These are phyloP conservation scores for Garrulus glandarius DNA, from an alignment of 2,797 vertebrate species.

Conservation along the genomic window DNA sequence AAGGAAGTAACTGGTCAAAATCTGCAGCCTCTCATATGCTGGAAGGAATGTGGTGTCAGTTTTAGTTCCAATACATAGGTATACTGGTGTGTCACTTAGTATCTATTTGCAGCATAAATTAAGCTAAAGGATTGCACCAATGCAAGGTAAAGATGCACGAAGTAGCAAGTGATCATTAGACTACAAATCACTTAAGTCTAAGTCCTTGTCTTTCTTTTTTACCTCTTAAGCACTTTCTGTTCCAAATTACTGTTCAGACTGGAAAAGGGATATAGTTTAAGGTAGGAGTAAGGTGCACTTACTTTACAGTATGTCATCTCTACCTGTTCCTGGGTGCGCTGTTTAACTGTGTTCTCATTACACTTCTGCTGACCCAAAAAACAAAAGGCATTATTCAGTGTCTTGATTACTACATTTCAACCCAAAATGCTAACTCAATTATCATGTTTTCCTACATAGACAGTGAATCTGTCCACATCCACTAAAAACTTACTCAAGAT, in stretches of 20 bases:
- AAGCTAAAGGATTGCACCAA: not conserved
- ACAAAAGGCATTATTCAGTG: not conserved
- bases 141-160: not conserved
- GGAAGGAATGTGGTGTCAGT: rapidly evolving
- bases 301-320: not conserved
- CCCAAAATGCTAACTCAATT: not conserved
- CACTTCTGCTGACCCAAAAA: not conserved
- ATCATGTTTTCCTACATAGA: not conserved
- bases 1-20: not conserved
- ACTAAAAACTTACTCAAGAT: not conserved
- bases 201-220: not conserved
- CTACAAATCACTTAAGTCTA: not conserved
- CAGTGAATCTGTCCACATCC: not conserved
- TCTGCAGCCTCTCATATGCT: not conserved
- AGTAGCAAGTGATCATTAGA: not conserved
- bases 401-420: not conserved
- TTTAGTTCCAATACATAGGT: not conserved
- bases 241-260: not conserved
- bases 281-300: not conserved
- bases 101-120: not conserved
- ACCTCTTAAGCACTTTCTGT: not conserved
- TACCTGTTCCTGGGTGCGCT: not conserved
- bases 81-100: not conserved
- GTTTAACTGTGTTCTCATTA: not conserved
- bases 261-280: not conserved